phyloP scores from a whole-genome alignment of 2,888 invertebrate genomes.

The Tolmerus cingulatus region DNA sequence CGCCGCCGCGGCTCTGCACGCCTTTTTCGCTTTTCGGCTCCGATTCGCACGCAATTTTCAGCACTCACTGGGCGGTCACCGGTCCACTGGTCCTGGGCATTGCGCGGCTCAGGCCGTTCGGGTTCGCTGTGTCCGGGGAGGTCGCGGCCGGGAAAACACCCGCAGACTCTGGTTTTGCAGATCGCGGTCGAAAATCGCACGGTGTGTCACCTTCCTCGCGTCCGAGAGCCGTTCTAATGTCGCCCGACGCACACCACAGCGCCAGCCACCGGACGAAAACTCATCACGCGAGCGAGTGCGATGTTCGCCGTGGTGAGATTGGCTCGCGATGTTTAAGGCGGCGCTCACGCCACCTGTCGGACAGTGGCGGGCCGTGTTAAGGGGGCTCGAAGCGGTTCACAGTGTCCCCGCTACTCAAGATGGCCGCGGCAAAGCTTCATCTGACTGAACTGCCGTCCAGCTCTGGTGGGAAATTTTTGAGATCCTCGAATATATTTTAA shows the following conservation, averaged over 20 bases:
- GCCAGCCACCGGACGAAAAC: neutral
- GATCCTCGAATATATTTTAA: no score
- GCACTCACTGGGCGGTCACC: neutral
- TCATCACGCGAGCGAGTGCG: neutral
- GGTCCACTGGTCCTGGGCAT: neutral
- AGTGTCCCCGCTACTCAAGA: neutral
- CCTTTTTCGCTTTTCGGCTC: neutral
- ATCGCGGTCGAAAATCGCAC: neutral
- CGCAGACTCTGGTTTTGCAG: neutral
- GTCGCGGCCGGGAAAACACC: neutral
- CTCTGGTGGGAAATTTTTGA: neutral
- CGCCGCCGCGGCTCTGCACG: neutral
- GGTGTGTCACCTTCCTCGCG: conserved; percentile 23
- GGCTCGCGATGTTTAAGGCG: neutral
- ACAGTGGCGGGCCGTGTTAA: neutral
- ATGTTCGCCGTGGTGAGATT: neutral
- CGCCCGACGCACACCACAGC: neutral
- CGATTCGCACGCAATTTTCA: neutral
- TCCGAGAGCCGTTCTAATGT: conserved; percentile 22
- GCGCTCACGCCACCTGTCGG: neutral
- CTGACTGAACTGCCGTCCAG: neutral
- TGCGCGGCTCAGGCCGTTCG: neutral
- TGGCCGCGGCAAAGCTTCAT: neutral
- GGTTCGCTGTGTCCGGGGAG: neutral
- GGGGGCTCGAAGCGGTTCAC: neutral